phyloP scores from a whole-genome alignment of 2,888 invertebrate species.

The Monopis laevigella region DNA sequence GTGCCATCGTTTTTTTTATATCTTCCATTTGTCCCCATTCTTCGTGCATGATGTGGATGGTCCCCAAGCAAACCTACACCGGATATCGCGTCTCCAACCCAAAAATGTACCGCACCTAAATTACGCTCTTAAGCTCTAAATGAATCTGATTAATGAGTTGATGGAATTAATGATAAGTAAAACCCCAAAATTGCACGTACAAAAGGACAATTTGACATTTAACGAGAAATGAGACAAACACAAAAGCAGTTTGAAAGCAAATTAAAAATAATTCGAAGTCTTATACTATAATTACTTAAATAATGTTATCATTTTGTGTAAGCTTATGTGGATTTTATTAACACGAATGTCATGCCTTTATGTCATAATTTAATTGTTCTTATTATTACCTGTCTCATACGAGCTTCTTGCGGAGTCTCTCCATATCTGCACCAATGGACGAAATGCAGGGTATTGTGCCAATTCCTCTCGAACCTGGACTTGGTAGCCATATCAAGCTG shows the following conservation, averaged over 20 bases:
- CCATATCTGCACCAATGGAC: conserved; percentile 78
- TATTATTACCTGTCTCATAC: conserved; percentile 75
- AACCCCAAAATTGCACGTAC: not conserved
- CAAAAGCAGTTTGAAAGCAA: not conserved
- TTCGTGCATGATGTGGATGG: conserved; percentile 21
- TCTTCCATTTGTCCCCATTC: conserved; percentile 3
- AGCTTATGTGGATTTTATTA: not conserved
- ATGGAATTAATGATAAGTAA: not conserved
- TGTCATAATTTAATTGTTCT: too few relatives aligned
- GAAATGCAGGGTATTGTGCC: conserved; percentile 75
- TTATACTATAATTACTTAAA: not conserved
- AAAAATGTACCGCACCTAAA: conserved; percentile 7
- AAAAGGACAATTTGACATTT: not conserved
- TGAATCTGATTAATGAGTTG: conserved; percentile 1
- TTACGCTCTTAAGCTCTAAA: not conserved
- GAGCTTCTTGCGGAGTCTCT: conserved; percentile 72
- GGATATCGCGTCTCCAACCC: not conserved
- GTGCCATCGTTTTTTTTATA: conserved; percentile 36
- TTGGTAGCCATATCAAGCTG: conserved; percentile 67
- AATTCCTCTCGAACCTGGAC: conserved; percentile 68
- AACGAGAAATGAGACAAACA: not conserved
- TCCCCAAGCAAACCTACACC: conserved; percentile 39
- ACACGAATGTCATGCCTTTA: too few relatives aligned
- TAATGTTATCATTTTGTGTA: not conserved
- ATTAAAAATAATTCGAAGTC: not conserved